A percentile compares a stretch with the other conserved stretches of the same genome.
phyloP scores from a whole-genome alignment of 2,113 vertebrate genomes.

The Charina bottae region DNA sequence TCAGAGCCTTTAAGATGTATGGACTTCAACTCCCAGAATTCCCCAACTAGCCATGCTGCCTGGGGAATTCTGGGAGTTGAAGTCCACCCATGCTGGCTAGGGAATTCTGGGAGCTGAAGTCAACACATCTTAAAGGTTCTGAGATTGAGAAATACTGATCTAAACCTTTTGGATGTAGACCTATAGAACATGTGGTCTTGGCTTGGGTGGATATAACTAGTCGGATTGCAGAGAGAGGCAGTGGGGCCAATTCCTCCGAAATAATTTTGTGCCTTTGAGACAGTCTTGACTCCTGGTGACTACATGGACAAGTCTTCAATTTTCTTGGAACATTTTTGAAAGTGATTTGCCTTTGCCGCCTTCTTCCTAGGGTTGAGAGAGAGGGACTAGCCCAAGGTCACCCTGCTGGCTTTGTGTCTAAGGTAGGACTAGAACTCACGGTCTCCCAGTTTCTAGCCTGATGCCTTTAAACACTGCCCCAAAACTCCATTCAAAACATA shows the following conservation, averaged over 20 bases:
- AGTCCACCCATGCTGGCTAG: neutral
- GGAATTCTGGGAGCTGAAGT: neutral
- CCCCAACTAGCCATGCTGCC: neutral
- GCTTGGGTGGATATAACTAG: neutral
- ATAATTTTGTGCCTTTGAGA: neutral
- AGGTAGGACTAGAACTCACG: neutral
- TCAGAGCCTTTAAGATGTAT: neutral
- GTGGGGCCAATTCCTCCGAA: neutral
- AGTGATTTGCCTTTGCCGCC: neutral
- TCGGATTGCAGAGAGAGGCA: neutral
- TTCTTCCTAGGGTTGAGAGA: neutral
- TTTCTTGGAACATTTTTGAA: neutral
- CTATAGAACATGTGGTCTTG: neutral
- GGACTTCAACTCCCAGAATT: neutral
- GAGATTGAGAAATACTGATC: neutral
- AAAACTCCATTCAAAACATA: neutral
- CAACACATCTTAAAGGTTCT: neutral
- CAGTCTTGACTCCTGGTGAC: neutral
- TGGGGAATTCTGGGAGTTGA: neutral
- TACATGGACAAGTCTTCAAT: neutral
- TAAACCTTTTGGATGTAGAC: neutral
- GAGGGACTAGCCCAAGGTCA: neutral
- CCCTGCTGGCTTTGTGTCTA: neutral
- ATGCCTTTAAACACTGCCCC: neutral
- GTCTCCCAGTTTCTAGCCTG: neutral